Conservation (phyloP, 1,140 invertebrate genomes). For the Diabrotica virgifera region DNA sequence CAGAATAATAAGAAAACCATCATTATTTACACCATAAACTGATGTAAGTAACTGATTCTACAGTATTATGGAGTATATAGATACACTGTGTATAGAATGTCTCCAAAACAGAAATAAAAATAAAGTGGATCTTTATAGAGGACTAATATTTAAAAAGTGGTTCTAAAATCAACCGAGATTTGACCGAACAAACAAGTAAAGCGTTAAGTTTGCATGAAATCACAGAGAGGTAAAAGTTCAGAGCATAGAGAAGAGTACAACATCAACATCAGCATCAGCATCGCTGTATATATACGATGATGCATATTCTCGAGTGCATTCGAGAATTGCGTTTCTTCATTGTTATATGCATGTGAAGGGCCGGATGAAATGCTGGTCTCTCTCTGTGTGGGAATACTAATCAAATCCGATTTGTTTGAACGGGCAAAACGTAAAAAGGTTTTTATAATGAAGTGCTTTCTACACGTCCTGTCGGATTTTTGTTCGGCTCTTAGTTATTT, state of each 20-base stretch:
- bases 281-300: conserved; percentile 9
- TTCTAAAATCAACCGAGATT: not conserved
- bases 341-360: conserved; percentile 33
- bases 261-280: not conserved
- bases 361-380: conserved; percentile 24
- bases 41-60: too few species aligned
- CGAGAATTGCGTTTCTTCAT: conserved; percentile 35
- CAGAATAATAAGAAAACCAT: too few species aligned
- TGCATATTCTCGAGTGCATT: conserved; percentile 28
- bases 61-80: too few species aligned
- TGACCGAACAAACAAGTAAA: not conserved
- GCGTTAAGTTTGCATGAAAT: not conserved
- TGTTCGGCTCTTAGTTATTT: conserved; percentile 37
- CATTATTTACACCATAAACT: too few species aligned
- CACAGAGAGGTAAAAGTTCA: not conserved
- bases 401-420: conserved; percentile 43
- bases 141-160: not conserved
- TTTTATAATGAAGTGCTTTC: conserved; percentile 42
- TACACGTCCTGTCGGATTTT: conserved; percentile 36
- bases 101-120: too few species aligned
- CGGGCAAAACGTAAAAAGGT: conserved; percentile 39
- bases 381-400: conserved; percentile 37
- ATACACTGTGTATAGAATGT: too few species aligned
- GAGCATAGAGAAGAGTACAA: not conserved
- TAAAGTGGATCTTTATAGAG: too few species aligned